Evolutionary conservation across 1,140 invertebrate genomes (phyloP), one percentile per base, ranked within the genome.

Genomic region (Parapsyche elsis): DNA sequence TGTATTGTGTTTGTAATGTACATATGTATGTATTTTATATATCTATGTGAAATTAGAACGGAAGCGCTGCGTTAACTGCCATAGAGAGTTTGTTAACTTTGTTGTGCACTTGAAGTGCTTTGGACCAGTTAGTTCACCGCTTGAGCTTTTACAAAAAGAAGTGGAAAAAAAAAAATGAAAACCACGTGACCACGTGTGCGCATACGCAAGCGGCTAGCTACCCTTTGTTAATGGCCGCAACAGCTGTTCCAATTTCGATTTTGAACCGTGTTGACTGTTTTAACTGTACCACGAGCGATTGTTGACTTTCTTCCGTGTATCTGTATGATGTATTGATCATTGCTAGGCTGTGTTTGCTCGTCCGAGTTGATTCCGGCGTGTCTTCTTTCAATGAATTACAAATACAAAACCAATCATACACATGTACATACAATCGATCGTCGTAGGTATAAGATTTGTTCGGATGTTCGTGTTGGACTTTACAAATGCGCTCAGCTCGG

Each of bases 191-290:
- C 19, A 19, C 49, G 45, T 75, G 45, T 75, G 12, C 46, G 44
- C 46, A 75, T 26, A n/a, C n/a, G n/a, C n/a, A n/a, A n/a, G n/a
- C n/a, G n/a, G n/a, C n/a, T n/a, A n/a, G 64, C 21, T 61, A 74
- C 57, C 76, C 76, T 78, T 78, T 80, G 79, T 76, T 80, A 80
- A 67, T 77, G 74, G 79, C 4, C 26, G 44, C 45, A 80, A 80
- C 79, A 80, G 79, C 79, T 80, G 79, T 76, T 80, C 64, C 59
- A 78, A 71, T 71, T 78, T 78, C 44, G n/a, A 78, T 71, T 71
- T 78, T 67, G 59, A 78, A 78, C 24, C 77, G 21, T n/a, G n/a
- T 77, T 9, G 16, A 12, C 49, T 53, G 49, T 53, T 53, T 12
- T 53, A 38, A 38, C 30, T 38, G 30, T 38, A 38, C 7, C 30